Evolutionary conservation across 2,888 invertebrate genomes (phyloP), one percentile per base, ranked within the genome.

Genomic region (Brachyopa scutellaris): DNA sequence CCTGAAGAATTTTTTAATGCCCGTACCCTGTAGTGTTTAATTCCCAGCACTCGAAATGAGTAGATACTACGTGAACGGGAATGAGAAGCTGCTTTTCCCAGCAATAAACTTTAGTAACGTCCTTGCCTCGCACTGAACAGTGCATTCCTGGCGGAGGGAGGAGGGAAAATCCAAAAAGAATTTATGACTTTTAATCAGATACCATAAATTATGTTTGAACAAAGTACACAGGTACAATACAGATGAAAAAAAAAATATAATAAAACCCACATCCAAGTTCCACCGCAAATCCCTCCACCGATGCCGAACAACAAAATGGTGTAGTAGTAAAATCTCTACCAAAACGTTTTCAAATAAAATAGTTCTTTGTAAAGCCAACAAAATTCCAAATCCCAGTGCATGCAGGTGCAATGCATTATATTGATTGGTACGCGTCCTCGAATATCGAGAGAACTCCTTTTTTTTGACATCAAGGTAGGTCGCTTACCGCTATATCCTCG

Each of bases 131-230:
- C 62, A 29, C 19, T 69, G 53, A 49, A 77, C 61, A 36, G 36
- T 21, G 38, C 61, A 61, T 26, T 45, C 45, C n/a, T n/a, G n/a
- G n/a, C n/a, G n/a, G n/a, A n/a, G n/a, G n/a, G 45, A 36, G 23
- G 40, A 26, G n/a, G 2, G 8, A 74, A 42, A 55, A 62, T 15
- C 62, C 49, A 38, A 45, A 31, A 61, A 26, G 21, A 76, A 77
- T 62, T 47, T 64, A 62, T 77, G 38, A 62, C 55, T 77, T 70
- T 62, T 62, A 62, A 77, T 61, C 62, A 62, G 49, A 70, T 62
- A 55, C 31, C 47, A 53, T 66, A 66, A 53, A 62, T 62, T 70
- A 6, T 29, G 31, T 55, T 62, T 70, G 47, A 51, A 31, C 17
- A n/a, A n/a, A n/a, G n/a, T n/a, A n/a, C n/a, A n/a, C n/a, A n/a